A percentile compares a stretch with the other conserved stretches of the same genome.
Evolutionary conservation across 2,113 vertebrate genomes (phyloP).

Genomic region (Phalacrocorax carbo): DNA sequence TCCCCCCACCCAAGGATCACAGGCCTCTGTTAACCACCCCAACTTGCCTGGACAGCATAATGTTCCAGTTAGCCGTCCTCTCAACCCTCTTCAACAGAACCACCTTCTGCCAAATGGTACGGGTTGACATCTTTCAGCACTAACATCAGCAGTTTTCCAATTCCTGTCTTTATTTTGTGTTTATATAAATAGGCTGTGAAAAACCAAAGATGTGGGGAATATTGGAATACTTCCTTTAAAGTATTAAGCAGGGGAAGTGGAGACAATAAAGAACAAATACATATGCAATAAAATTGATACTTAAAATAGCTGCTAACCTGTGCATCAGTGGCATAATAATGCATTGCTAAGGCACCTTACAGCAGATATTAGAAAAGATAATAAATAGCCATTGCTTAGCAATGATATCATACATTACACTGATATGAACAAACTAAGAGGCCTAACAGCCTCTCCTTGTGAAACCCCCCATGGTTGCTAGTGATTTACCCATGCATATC

Average conservation of each 20-base stretch:
- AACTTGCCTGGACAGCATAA: constrained; percentile 70
- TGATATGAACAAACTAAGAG: not conserved
- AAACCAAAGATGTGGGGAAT: not conserved
- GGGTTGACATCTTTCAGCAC: constrained; percentile 69
- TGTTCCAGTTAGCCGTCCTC: constrained; percentile 76
- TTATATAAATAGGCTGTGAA: constrained; percentile 36
- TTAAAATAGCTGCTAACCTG: constrained; percentile 35
- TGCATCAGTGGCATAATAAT: not conserved
- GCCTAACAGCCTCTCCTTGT: constrained; percentile 12
- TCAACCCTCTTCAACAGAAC: constrained; percentile 77
- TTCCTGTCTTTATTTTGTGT: constrained; percentile 15
- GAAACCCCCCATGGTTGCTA: not conserved
- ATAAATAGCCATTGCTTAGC: not conserved
- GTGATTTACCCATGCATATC: not conserved
- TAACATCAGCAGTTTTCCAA: constrained; percentile 43
- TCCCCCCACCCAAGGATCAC: constrained; percentile 69
- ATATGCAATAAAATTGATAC: not conserved
- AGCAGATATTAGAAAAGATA: not conserved
- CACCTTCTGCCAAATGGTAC: constrained; percentile 79
- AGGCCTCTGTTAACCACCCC: constrained; percentile 73
- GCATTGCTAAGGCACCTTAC: not conserved
- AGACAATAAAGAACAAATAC: not conserved
- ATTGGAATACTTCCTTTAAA: not conserved
- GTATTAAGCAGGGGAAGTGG: not conserved
- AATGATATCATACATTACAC: not conserved